Base-by-base conservation (phyloP, 30 jellyfish, hydroid and myxozoan species). In the Catostylus mosaicus region DNA sequence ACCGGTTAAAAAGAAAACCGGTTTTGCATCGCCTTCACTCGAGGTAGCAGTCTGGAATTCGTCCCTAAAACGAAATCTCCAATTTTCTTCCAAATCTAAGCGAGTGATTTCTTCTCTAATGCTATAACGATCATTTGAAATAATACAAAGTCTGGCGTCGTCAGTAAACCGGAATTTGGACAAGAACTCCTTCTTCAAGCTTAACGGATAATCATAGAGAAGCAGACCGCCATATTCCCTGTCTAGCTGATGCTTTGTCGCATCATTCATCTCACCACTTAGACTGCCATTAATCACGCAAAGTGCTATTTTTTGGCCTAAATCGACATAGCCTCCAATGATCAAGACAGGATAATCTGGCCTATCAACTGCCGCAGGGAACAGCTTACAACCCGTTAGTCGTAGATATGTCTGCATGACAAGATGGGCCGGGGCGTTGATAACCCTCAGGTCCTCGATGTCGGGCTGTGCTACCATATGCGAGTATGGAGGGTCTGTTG, bases 11-110 rank as follows among this genome's bases (percentile, higher is more conserved):
- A 91, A 91, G 86, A 85, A 85, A 32, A 91, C 90, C 31, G 96
- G 90, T 36, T 75, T 84, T 37, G 71, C 52, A 30, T 78, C 90
- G 22, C 89, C 96, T 6, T 65, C 90, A 33, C 91, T 26, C 30
- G 77, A 24, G 20, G 98, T 91, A 10, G 98, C 94, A 1, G 98
- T 91, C 34, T 91, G 98, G 79, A 85, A 86, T 60, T 91, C 98
- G 61, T 91, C 98, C 67, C 98, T 96, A 57, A 91, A 80, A 24
- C 98, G 76, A 81, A 91, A 77, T 30, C 96, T 67, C 98, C 98
- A 91, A 51, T 75, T 60, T 22, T 91, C 98, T 81, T 91, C 98
- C 24, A 91, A 56, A 36, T 91, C 98, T 40, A 91, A 74, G 29
- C 98, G 86, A 64, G 64, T 61, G 11, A 80, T 91, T 56, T 91